A percentile compares a stretch with the other conserved stretches of the same genome.
phyloP scores from a whole-genome alignment of 2,113 vertebrate species.

The Sinosuthora webbiana region DNA sequence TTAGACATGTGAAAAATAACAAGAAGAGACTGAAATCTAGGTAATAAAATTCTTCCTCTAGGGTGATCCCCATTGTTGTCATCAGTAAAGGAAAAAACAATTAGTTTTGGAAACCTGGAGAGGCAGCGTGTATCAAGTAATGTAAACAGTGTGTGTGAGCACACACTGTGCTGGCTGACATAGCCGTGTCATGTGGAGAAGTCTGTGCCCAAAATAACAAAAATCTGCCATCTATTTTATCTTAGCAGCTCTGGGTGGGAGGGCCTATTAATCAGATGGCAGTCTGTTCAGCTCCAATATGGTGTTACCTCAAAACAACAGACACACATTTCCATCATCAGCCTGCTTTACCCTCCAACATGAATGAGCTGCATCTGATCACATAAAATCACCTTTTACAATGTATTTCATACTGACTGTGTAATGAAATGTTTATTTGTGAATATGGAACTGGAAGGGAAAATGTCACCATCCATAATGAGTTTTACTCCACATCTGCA shows the following conservation, averaged over 20 bases:
- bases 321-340: neutral
- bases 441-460: neutral
- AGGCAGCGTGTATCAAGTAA: neutral
- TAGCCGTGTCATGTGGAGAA: neutral
- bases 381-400: neutral
- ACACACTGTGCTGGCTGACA: neutral
- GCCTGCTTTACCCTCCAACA: neutral
- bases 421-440: neutral
- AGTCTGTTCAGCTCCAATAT: neutral
- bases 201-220: neutral
- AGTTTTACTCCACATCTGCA: neutral
- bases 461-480: neutral
- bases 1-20: neutral
- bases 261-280: neutral
- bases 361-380: neutral
- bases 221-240: neutral
- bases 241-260: neutral
- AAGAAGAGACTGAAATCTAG: neutral
- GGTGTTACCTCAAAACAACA: neutral
- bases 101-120: neutral
- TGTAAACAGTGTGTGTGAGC: neutral
- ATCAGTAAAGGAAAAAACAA: neutral
- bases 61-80: neutral
- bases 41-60: neutral
- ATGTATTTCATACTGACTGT: neutral